Base-by-base conservation (phyloP, 1,140 invertebrate genomes). In the Drosophila funebris region DNA sequence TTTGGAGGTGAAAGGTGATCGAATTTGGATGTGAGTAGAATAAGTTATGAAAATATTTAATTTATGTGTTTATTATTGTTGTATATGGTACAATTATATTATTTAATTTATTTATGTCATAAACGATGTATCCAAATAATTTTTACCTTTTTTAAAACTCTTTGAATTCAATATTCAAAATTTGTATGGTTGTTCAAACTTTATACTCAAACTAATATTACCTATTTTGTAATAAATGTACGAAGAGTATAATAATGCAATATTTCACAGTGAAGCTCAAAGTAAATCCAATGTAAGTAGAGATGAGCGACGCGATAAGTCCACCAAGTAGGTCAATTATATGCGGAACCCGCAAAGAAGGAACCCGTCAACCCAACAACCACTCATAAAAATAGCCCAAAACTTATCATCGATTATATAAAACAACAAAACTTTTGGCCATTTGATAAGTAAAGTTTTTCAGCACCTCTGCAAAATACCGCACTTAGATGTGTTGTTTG, bases 251-350 rank as follows among this genome's bases (percentile, higher is more conserved):
- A 31, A 78, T 82, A 85, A 82, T 76, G 78, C 82, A 82, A 85
- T 85, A 85, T 88, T 88, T 89, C 88, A 83, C 75, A 88, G 61
- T 75, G 67, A 14, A 72, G 43, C 78, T 58, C 31, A 63, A 57
- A 68, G 77, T 66, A 85, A 77, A 66, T 74, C 64, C 73, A 72
- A 62, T 64, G 63, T 58, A 63, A 27, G 14, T 5, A 11, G 14
- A 57, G 74, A 76, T 76, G 63, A 33, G 29, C 11, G 43, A 31
- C 39, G 18, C 74, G 77, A 79, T 79, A 79, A 76, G 61, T 41
- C 20, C 31, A 37, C 62, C 83, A 88, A 88, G 61, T 88, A 63
- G 83, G 84, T 88, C 83, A 88, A 88, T 89, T 76, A 79, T 83
- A 88, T 89, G 83, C 83, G 83, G 61, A 60, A 43, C 62, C 61